These are phyloP conservation scores for Octodon degus DNA, from an alignment of 2,113 vertebrate species.

Conservation along the genomic window DNA sequence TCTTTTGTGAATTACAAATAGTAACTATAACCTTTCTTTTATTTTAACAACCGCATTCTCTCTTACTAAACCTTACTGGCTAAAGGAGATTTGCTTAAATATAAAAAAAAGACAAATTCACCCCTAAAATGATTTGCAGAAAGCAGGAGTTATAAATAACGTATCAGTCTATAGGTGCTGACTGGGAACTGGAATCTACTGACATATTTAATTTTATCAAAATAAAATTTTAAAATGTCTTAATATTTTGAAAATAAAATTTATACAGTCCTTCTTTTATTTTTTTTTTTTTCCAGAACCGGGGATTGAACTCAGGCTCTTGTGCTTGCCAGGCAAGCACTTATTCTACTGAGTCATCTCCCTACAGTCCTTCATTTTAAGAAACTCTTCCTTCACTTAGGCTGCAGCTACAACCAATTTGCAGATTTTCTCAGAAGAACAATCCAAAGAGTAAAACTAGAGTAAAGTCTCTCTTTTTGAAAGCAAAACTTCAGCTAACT, in stretches of 20 bases:
- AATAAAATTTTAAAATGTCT: conserved; percentile 46
- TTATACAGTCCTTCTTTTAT: background rate
- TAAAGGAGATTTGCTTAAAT: conserved; percentile 7
- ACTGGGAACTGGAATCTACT: background rate
- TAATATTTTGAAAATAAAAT: conserved; percentile 38
- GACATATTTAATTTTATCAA: conserved; percentile 31
- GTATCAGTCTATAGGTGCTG: background rate
- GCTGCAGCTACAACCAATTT: background rate
- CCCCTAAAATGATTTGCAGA: background rate
- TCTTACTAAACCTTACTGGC: background rate
- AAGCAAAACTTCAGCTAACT: background rate
- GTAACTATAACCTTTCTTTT: background rate
- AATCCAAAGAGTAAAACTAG: background rate
- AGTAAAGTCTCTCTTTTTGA: background rate
- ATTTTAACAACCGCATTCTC: conserved; percentile 38
- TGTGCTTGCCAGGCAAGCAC: too few relatives aligned
- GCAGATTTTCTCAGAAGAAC: conserved; percentile 3
- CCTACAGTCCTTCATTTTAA: background rate
- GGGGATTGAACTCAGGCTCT: too few relatives aligned
- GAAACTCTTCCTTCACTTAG: background rate
- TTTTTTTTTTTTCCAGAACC: too few relatives aligned
- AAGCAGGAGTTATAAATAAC: background rate
- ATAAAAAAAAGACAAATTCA: background rate
- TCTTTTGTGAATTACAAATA: conserved; percentile 21
- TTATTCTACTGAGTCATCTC: too few relatives aligned